Percentiles rank a stretch among this genome's conserved stretches.
Conservation (phyloP, 2,113 vertebrate species). For the Oryzias celebensis region DNA sequence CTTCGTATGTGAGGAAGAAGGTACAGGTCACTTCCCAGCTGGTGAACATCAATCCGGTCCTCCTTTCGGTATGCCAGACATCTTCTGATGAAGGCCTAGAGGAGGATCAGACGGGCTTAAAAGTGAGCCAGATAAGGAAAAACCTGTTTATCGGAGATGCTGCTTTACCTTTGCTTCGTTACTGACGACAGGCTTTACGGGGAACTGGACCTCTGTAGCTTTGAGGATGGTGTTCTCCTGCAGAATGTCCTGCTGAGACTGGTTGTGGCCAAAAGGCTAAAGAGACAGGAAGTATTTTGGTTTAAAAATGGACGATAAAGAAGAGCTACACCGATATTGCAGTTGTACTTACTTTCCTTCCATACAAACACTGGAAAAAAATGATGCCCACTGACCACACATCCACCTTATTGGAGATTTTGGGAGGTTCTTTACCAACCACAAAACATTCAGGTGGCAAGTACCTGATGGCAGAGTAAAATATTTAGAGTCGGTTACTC, state of each 20-base stretch:
- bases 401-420: conserved; percentile 99
- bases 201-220: conserved; percentile 98
- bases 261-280: conserved; percentile 99
- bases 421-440: conserved; percentile 98
- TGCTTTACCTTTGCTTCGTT: conserved; percentile 95
- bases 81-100: conserved; percentile 94
- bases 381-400: conserved; percentile 99
- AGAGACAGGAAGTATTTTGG: conserved; percentile 1
- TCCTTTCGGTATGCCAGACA: conserved; percentile 98
- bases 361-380: conserved; percentile 99
- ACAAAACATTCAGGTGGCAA: conserved; percentile 99
- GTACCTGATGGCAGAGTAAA: conserved; percentile 80
- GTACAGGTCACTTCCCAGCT: conserved; percentile 94
- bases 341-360: conserved; percentile 89
- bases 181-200: conserved; percentile 96
- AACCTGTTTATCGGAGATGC: neutral
- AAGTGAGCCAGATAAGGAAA: neutral
- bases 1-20: conserved; percentile 97
- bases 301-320: neutral
- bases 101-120: neutral
- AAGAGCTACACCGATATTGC: neutral
- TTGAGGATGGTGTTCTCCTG: conserved; percentile 99
- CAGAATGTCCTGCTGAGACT: conserved; percentile 98
- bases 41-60: conserved; percentile 94
- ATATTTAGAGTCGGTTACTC: neutral